A percentile compares a stretch with the other conserved stretches of the same genome.
Conservation (phyloP, 2,113 vertebrate species). For the Tenrec ecaudatus region DNA sequence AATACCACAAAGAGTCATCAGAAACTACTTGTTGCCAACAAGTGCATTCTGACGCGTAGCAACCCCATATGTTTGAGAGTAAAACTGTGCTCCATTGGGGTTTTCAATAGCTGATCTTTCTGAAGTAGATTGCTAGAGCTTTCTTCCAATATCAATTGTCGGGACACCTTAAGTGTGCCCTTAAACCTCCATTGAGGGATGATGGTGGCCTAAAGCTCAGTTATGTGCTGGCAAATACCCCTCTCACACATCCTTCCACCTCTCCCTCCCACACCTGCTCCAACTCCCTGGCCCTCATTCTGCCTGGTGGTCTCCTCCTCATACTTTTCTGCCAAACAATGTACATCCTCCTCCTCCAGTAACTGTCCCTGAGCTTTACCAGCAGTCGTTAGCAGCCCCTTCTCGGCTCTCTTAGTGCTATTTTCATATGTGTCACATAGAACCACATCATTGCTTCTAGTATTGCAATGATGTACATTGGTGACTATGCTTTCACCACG, state of each 20-base stretch:
- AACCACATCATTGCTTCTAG: neutral
- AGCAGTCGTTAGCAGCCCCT: neutral
- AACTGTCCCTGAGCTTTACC: neutral
- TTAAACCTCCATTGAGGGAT: neutral
- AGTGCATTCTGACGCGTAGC: neutral
- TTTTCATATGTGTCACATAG: conserved; percentile 1
- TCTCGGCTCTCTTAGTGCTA: neutral
- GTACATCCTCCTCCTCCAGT: neutral
- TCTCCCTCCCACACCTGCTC: neutral
- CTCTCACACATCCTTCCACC: neutral
- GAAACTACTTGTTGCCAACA: neutral
- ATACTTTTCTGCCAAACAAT: neutral
- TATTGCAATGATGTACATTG: neutral
- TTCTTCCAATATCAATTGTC: neutral
- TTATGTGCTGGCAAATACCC: neutral
- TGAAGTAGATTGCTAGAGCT: neutral
- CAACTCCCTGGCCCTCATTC: neutral
- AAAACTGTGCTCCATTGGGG: neutral
- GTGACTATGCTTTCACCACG: neutral
- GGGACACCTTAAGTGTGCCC: neutral
- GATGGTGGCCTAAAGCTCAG: neutral
- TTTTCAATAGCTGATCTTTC: neutral
- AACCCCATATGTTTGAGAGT: neutral
- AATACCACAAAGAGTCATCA: neutral
- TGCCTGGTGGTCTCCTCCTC: neutral